Conservation (phyloP, 2,113 vertebrate species). For the Porphyrio hochstetteri region DNA sequence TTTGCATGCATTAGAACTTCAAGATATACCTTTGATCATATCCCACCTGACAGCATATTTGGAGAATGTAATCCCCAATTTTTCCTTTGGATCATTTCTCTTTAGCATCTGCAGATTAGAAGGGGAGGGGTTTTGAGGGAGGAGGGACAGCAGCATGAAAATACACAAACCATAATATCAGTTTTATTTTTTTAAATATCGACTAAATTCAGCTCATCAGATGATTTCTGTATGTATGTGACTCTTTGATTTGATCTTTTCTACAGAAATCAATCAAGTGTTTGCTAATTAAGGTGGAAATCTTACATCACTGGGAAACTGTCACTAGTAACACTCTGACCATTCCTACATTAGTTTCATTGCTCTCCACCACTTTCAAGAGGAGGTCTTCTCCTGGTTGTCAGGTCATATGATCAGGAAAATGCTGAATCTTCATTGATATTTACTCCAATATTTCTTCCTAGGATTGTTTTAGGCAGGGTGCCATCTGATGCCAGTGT, state of each 20-base stretch:
- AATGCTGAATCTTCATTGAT: neutral
- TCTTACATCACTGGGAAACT: neutral
- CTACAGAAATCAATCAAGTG: neutral
- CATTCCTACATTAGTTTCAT: neutral
- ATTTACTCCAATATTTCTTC: neutral
- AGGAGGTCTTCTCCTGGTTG: neutral
- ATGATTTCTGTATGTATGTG: neutral
- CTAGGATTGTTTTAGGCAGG: neutral
- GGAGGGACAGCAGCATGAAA: neutral
- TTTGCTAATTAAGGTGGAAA: neutral
- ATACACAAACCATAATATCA: neutral
- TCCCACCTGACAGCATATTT: neutral
- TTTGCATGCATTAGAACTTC: neutral
- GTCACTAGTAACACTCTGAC: neutral
- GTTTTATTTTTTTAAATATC: neutral
- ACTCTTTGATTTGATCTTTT: neutral
- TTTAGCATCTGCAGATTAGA: neutral
- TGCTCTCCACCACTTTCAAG: neutral
- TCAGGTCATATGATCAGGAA: neutral
- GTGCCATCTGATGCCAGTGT: neutral
- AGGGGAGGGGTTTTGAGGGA: neutral
- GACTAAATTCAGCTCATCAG: neutral
- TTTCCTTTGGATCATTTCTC: neutral
- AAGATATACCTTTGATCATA: neutral
- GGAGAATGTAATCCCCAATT: neutral